Base-by-base conservation (phyloP, 2,888 invertebrate species). In the Agonopterix arenella region DNA sequence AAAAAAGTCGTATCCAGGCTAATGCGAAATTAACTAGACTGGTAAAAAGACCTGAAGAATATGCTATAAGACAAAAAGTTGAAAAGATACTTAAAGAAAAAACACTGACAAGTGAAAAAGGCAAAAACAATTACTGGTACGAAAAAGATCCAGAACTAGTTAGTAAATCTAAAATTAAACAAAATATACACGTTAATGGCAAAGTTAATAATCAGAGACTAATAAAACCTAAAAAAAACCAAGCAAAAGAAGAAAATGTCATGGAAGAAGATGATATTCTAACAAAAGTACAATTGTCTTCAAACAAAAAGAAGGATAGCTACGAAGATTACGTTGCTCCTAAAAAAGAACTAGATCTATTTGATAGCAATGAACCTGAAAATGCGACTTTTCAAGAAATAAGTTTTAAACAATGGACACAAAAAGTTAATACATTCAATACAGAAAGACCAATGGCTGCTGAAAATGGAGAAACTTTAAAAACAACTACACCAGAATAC, bases 301-400 rank as follows among this genome's bases (percentile, higher is more conserved):
- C n/a, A 36, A 49, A 42, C 37, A n/a, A 28, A 2, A 58, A 61
- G 9, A 67, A 74, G 0, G 79, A 80, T 37, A 78, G 76, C 38
- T 81, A 82, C 44, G 79, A 80, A 66, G 80, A 83, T 40, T 81
- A 82, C n/a, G 60, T 64, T 0, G 62, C 52, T 0, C 80, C 80
- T 2, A 53, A 64, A 4, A 73, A 63, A 54, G 73, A 70, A 2
- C 43, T 67, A 0, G 52, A 59, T 16, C 36, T 64, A 8, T 73
- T 59, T 46, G 64, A 56, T 0, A 69, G 59, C 10, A 60, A 52
- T 53, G 40, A 46, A 47, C 2, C 38, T 10, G 43, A 45, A 40
- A 41, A 7, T 38, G 9, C 1, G 1, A 38, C 9, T 10, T 2
- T 2, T 2, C 3, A 38, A 38, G 13, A 52, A 40, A 41, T 46